Base-by-base conservation (phyloP, 2,797 vertebrate genomes). In the Argya squamiceps region DNA sequence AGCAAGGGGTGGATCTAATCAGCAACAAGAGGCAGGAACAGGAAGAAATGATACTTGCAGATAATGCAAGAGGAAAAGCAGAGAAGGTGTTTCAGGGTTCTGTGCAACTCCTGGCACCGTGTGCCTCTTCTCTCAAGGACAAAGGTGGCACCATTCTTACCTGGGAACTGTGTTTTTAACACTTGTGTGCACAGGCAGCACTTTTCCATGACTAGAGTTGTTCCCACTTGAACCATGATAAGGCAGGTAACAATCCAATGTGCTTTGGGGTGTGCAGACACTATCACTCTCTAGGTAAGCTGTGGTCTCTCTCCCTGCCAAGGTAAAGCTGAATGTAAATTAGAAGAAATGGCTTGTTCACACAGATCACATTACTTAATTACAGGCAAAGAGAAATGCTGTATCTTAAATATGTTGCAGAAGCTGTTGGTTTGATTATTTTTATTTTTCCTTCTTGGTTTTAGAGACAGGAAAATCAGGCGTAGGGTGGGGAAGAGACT, bases 171-270 rank as follows among this genome's bases (percentile, higher is more conserved):
- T 58, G 19, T 74, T 88, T 80, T 92, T 67, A 86, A 85, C 73
- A 22, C 59, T 44, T 64, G 3, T 26, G 2, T 16, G 49, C 50
- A 32, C 30, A 26, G 47, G 43, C 84, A 81, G 71, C 50, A 47
- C 37, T 91, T 73, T 70, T 44, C 77, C 49, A 19, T 87, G 74
- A 52, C 41, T 70, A 87, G 91, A 70, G n/a, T 75, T 77, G 86
- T 75, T 89, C 68, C 62, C 75, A 21, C 60, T 81, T 30, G 76
- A 85, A 41, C 84, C 27, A 6, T 32, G 89, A 59, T 92, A 84
- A 92, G 64, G 62, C 93, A 73, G 79, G 68, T 94, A 90, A n/a
- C 5, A 47, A 63, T 69, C 23, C 70, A 56, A 1, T 65, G 2
- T 1, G 26, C 76, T 91, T 56, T 81, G 85, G 53, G 73, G 12